Conservation (phyloP, 2,888 invertebrate genomes). For the Drosophila cracens region DNA sequence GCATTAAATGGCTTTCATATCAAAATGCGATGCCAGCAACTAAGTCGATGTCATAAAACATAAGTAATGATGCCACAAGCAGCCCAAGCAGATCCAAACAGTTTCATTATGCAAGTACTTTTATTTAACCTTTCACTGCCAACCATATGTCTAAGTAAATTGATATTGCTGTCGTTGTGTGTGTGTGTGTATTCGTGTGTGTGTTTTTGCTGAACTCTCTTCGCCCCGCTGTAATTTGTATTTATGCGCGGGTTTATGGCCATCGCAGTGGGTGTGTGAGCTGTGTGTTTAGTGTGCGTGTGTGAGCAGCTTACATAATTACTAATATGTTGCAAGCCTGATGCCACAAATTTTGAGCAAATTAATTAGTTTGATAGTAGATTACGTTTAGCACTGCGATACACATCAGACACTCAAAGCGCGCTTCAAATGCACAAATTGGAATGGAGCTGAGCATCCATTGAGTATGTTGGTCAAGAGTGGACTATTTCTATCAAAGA, state of each 20-base stretch:
- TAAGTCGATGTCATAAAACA: constrained; percentile 72
- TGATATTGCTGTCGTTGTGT: constrained; percentile 58
- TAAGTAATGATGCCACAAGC: constrained; percentile 61
- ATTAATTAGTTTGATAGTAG: constrained; percentile 63
- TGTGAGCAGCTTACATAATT: constrained; percentile 62
- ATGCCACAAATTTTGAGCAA: constrained; percentile 64
- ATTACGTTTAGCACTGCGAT: constrained; percentile 37
- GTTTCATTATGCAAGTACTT: constrained; percentile 71
- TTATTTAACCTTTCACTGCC: constrained; percentile 74
- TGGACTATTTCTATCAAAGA: background rate
- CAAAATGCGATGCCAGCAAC: constrained; percentile 52
- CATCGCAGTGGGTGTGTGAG: constrained; percentile 19
- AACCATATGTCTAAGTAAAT: constrained; percentile 58
- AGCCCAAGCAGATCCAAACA: constrained; percentile 32
- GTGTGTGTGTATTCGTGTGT: background rate
- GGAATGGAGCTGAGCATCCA: background rate
- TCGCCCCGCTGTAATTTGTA: constrained; percentile 67
- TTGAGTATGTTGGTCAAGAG: background rate
- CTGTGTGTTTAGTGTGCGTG: constrained; percentile 12
- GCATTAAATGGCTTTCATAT: constrained; percentile 50
- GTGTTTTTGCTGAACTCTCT: constrained; percentile 19
- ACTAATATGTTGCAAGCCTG: constrained; percentile 69
- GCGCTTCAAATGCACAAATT: constrained; percentile 7
- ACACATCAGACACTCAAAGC: constrained; percentile 15
- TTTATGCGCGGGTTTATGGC: constrained; percentile 76